Base-by-base conservation (phyloP, 2,888 invertebrate species). In the Amphipyra berbera region DNA sequence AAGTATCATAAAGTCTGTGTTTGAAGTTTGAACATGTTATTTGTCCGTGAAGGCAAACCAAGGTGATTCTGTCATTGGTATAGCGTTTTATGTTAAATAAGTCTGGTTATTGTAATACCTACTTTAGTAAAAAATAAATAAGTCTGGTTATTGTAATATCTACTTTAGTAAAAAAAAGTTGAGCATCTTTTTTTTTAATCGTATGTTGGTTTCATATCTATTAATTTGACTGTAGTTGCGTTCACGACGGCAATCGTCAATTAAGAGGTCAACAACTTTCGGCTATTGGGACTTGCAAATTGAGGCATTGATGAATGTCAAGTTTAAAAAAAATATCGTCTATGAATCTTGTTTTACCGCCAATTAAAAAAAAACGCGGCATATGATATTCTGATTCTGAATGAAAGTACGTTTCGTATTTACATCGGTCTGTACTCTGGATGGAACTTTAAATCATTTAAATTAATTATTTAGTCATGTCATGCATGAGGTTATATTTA, bases 21-120 rank as follows among this genome's bases (percentile, higher is more conserved):
- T 66, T 44, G 6, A 30, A 57, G 33, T 52, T 57, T 27, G 30
- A 57, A 58, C 67, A 66, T 41, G 72, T 55, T 71, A 55, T 71
- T 66, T 58, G 57, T 15, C 52, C 58, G 52, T 67, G 57, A 21
- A 41, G 12, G 33, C 42, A 49, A 44, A 49, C 10, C 55, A 71
- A 72, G 62, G 62, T 71, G 55, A 72, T 50, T 33, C 30, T 37
- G 30, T 21, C 21, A 37, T 44, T 56, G 21, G 27, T 46, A 30
- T 40, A 15, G 14, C 33, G 37, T 61, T 63, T 49, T 55, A 53
- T 13, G 10, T 38, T 6, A 21, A 58, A 27, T 27, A 46, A 45
- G n/a, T 38, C n/a, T 1, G n/a, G 2, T 6, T n/a, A n/a, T 6
- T 21, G 35, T 40, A 1, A 14, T 33, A 44, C 12, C 8, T 30